Evolutionary conservation across 2,113 vertebrate genomes (phyloP), one percentile per base, ranked within the genome.

Genomic region (Rhynchomys soricoides): DNA sequence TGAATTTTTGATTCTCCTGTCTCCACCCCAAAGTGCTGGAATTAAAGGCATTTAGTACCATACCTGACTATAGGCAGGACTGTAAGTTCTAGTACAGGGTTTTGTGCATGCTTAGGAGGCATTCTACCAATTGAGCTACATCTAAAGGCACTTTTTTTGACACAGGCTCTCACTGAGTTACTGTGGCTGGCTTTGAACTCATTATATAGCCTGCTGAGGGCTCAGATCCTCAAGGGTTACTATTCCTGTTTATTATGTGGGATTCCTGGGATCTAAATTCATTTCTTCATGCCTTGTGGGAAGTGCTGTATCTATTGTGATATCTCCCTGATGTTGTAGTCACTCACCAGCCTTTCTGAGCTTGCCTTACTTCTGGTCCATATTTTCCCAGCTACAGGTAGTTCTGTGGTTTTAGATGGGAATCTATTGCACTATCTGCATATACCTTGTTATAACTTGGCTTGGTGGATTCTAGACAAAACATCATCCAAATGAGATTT

Each of bases 371-470:
- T 34, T 88, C 77, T 87, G 50, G 29, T 37, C 57, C 82, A 96
- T 48, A 1, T 79, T 97, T 96, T 68, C 95, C 75, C 87, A 37
- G 89, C 55, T 66, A 66, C 71, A 87, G 88, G 45, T 90, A 97
- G 48, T 15, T 71, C 19, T 34, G 40, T 43, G 96, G 81, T 43
- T 90, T 93, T 89, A 92, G 75, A 92, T 40, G 52, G 6, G 16
- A 77, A 40, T 1, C 48, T 79, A 43, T 19, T 31, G 45, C 74
- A 37, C 45, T 64, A 64, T 95, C 34, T 45, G 74, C 73, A 6
- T 43, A 93, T 94, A 88, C 74, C 77, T 89, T 0, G 2, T 93
- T 78, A 94, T 86, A 57, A 68, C 91, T 86, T 91, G 13, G 5
- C 50, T 50, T 12, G 29, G 40, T 26, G 19, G 71, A 43, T 52